Evolutionary conservation across 2,113 vertebrate species (phyloP), one percentile per base, ranked within the genome.

Genomic region (Nothobranchius furzeri): DNA sequence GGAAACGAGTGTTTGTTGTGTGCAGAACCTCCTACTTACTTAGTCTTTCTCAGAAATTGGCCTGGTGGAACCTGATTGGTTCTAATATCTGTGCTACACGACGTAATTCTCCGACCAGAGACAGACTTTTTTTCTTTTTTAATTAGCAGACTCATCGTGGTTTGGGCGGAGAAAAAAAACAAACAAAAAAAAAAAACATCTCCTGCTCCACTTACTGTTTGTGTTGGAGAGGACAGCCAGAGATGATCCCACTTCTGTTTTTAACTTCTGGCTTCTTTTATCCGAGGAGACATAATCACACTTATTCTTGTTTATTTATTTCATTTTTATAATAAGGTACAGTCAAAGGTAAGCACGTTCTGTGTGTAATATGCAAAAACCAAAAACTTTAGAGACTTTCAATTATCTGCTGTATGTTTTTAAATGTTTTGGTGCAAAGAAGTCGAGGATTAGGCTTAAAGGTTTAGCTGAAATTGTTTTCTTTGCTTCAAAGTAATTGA

Each of bases 51-150:
- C 58, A 67, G 79, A 82, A 86, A 88, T 78, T 67, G 80, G 65
- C 86, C 73, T 75, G 76, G 83, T 75, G 76, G 83, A 84, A 91
- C 61, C 79, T 68, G 85, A 81, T 79, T 70, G 59, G 55, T 81
- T 90, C 85, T 85, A 87, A 90, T 83, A 76, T 83, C 68, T 75
- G 67, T 74, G 74, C 82, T 36, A 62, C 82, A 85, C 53, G 61
- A 84, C 84, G 59, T 83, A 83, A 89, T 89, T 86, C 61, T 83
- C 63, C 85, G 86, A 85, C 88, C 78, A 86, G 53, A 79, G 69
- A 82, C 53, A 65, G 52, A 63, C 52, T 72, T 64, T 71, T 78
- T 64, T 49, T 20, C 20, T 50, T 61, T 58, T 72, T 52, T 68
- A 85, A 81, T 86, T 76, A 79, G 58, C 69, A 69, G 40, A 72